Evolutionary conservation across 2,888 invertebrate species (phyloP), one percentile per base, ranked within the genome.

Genomic region (Sialis fuliginosa): DNA sequence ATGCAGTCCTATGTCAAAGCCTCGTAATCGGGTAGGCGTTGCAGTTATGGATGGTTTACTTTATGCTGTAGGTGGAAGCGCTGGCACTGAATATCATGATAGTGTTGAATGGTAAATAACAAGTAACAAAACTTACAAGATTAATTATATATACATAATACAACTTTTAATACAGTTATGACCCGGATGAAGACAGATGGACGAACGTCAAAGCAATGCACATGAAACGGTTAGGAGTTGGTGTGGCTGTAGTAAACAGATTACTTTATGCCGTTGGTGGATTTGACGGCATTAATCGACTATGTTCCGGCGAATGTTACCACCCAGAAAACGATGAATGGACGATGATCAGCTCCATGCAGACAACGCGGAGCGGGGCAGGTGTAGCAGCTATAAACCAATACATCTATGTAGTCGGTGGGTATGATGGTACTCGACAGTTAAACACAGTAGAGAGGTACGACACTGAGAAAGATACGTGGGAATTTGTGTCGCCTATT

Each of bases 321-420:
- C 88, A 92, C 63, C 92, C 93, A 0, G 93, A 93, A 67, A 85
- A 86, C 61, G 81, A 92, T 61, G 77, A 80, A 56, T 93, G 93
- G 93, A 80, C 77, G 1, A 75, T 79, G 60, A 75, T 90, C 50
- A 74, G 83, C 10, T 68, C 87, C 1, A 87, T 92, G 85, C 70
- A 74, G 49, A 74, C 76, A 32, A 77, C 79, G 6, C 69, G 92
- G 49, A 89, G 89, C 60, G 92, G 92, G 31, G 86, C 90, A 50
- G 81, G 90, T 48, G 88, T 90, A 39, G 85, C 83, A 5, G 82
- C 83, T 9, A 70, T 91, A 57, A 85, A 84, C 58, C 87, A 89
- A 59, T 83, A 74, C 62, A 84, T 93, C 53, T 93, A 87, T 64
- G 91, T 90, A n/a, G 82, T 92, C 49, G 93, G 93, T 45, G 93